Evolutionary conservation across 2,888 invertebrate species (phyloP), one percentile per base, ranked within the genome.

Genomic region (Trachelus iudaicus): DNA sequence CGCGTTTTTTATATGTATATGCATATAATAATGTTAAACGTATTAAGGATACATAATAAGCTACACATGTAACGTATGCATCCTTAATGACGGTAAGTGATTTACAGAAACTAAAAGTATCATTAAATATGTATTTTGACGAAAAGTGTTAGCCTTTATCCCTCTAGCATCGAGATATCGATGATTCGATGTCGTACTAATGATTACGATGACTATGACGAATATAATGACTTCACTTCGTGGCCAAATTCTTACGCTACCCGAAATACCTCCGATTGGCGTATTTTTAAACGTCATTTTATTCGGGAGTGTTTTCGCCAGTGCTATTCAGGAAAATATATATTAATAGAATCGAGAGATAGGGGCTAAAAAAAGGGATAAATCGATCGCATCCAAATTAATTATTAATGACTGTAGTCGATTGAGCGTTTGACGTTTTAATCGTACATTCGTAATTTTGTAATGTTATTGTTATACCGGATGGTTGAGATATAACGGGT

Each of bases 381-480:
- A 56, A 56, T 34, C 35, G 35, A 74, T 74, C 12, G 74, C 74
- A 74, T 34, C 34, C 37, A 30, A 74, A 34, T 30, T 34, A 71
- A 30, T 34, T 74, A 74, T 34, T 34, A 34, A 74, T 34, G 74
- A 74, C 74, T 74, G 71, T 71, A 74, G 35, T 74, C 13, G n/a
- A 35, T 74, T 30, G 37, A 35, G 35, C 74, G 34, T 74, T 74
- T 30, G 74, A 35, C 37, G 35, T 74, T 35, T 74, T 35, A 74
- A 75, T 75, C 73, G 74, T 69, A 74, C 71, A 73, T 79, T 78
- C 76, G 73, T 69, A 81, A 73, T 77, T 79, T 81, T 78, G 79
- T 79, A 77, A 78, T 79, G 77, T 79, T 75, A 75, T 79, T 77
- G 80, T 79, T 56, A 71, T 74, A 35, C 34, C 37, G 34, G 76